Percentiles rank a stretch among this genome's conserved stretches.
Conservation (phyloP, 2,113 vertebrate species). For the Etheostoma spectabile region DNA sequence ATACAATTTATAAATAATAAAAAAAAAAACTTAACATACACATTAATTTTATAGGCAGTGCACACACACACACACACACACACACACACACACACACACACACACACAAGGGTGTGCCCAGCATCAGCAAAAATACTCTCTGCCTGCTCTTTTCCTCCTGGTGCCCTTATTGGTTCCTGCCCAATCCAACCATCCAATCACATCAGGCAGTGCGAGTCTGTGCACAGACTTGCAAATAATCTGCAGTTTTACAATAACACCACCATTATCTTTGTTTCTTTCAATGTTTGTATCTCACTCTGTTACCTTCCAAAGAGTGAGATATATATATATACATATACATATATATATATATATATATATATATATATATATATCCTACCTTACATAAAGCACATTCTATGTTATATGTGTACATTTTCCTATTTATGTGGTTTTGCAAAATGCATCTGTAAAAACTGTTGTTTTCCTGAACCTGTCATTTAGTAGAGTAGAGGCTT, state of each 20-base stretch:
- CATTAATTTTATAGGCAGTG: conserved; percentile 40
- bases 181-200: conserved; percentile 72
- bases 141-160: conserved; percentile 62
- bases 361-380: not conserved
- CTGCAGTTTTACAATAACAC: conserved; percentile 72
- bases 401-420: conserved; percentile 5
- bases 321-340: too few relatives aligned
- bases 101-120: conserved; percentile 71
- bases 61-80: conserved; percentile 1
- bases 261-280: conserved; percentile 31
- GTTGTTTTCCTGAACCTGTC: conserved; percentile 61
- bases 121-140: conserved; percentile 61
- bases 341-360: not conserved
- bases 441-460: conserved; percentile 49
- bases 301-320: conserved; percentile 27
- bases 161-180: conserved; percentile 73
- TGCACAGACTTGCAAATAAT: conserved; percentile 77
- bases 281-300: not conserved
- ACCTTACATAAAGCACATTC: not conserved
- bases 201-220: conserved; percentile 54
- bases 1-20: conserved; percentile 47
- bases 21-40: conserved; percentile 23
- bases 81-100: conserved; percentile 3
- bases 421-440: conserved; percentile 34
- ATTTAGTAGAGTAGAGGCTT: conserved; percentile 70